Conservation (phyloP, 2,888 invertebrate species). For the Epinotia ramella region DNA sequence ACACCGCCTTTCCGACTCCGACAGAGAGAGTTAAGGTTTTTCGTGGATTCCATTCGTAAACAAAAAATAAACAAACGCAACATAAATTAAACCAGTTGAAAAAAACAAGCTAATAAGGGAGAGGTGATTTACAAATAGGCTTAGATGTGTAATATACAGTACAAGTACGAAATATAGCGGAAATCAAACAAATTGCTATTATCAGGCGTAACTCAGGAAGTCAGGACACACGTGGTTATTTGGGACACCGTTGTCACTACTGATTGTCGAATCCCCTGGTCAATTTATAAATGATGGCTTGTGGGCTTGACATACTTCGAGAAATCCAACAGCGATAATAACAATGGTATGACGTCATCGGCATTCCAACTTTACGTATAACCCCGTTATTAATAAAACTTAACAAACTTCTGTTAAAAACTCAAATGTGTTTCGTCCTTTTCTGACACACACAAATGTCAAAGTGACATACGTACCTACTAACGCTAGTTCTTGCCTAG, state of each 20-base stretch:
- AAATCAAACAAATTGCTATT: not conserved
- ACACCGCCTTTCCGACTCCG: not conserved
- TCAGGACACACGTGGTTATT: not conserved
- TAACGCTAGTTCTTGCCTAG: too few species aligned
- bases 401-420: too few species aligned
- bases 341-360: too few species aligned
- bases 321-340: too few species aligned
- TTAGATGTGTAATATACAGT: not conserved
- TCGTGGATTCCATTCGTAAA: not conserved
- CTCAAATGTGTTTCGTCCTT: too few species aligned
- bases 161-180: not conserved
- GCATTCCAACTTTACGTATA: too few species aligned
- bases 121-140: not conserved
- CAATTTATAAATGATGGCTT: too few species aligned
- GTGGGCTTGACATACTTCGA: too few species aligned
- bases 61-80: slow-evolving; percentile 22
- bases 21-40: not conserved
- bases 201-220: not conserved
- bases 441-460: too few species aligned
- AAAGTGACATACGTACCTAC: too few species aligned
- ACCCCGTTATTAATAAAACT: too few species aligned
- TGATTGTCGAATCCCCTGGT: not conserved
- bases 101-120: not conserved
- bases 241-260: not conserved
- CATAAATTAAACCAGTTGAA: slow-evolving; percentile 7